Percentiles rank a stretch among this genome's conserved stretches.
These are phyloP conservation scores for Rhodinocichla rosea DNA, from an alignment of 2,113 vertebrate genomes.

Conservation along the genomic window DNA sequence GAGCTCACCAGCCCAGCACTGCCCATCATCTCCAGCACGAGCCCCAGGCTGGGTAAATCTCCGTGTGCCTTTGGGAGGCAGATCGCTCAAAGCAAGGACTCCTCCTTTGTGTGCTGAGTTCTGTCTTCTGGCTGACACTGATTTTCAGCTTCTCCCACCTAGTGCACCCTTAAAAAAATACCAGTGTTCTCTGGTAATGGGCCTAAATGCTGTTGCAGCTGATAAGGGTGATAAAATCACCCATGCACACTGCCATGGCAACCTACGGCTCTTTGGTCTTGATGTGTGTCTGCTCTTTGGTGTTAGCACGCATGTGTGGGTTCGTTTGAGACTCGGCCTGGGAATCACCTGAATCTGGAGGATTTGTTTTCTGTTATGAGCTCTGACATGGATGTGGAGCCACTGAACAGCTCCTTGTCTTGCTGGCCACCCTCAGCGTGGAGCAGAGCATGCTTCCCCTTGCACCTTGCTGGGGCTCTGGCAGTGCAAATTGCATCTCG, in stretches of 20 bases:
- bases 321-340: not conserved
- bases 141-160: not conserved
- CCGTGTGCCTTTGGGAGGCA: not conserved
- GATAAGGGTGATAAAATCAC: conserved; percentile 33
- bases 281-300: not conserved
- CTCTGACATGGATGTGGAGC: not conserved
- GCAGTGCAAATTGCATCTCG: not conserved
- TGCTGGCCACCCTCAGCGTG: not conserved
- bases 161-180: not conserved
- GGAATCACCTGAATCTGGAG: not conserved
- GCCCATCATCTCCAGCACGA: fast-evolving
- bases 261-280: not conserved
- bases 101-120: not conserved
- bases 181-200: not conserved
- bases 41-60: not conserved
- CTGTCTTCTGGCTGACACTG: not conserved
- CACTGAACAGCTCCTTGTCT: not conserved
- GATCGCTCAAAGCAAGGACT: not conserved
- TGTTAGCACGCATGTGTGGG: fast-evolving
- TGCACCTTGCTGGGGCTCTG: not conserved
- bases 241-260: not conserved
- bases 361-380: not conserved
- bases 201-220: conserved; percentile 8
- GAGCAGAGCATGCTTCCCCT: not conserved
- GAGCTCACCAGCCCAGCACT: not conserved